Percentiles rank a stretch among this genome's conserved stretches.
Conservation (phyloP, 2,113 vertebrate species). For the Phainopepla nitens region DNA sequence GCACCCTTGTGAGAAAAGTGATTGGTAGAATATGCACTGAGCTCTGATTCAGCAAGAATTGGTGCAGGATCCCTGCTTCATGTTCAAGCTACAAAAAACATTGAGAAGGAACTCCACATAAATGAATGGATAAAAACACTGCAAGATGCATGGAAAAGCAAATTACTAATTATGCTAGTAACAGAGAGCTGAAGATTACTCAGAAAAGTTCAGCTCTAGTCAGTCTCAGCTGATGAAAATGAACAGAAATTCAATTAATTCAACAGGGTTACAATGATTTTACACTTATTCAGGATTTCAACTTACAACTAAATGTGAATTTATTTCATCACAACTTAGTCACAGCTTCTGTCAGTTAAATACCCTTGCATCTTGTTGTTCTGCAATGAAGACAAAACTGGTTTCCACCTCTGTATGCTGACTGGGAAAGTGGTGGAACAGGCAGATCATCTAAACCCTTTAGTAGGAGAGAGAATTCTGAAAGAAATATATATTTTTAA, state of each 20-base stretch:
- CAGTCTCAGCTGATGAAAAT: neutral
- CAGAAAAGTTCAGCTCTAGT: neutral
- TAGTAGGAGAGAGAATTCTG: neutral
- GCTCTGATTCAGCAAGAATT: constrained; percentile 35
- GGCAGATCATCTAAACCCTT: neutral
- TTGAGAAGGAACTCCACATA: neutral
- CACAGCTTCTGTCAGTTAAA: neutral
- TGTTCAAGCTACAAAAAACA: neutral
- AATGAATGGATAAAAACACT: neutral
- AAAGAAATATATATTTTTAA: neutral
- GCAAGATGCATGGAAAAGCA: neutral
- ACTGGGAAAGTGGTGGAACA: neutral
- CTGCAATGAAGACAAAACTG: neutral
- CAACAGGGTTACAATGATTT: neutral
- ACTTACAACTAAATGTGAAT: neutral
- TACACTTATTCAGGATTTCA: neutral
- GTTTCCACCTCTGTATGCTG: neutral
- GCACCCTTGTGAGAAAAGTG: neutral
- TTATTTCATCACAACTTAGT: constrained; percentile 1
- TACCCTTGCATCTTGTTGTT: neutral
- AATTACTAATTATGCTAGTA: neutral
- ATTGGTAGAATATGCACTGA: neutral
- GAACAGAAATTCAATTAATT: neutral
- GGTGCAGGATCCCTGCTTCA: neutral
- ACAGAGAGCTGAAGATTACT: neutral